phyloP scores from a whole-genome alignment of 2,797 vertebrate genomes.

The Alca torda region DNA sequence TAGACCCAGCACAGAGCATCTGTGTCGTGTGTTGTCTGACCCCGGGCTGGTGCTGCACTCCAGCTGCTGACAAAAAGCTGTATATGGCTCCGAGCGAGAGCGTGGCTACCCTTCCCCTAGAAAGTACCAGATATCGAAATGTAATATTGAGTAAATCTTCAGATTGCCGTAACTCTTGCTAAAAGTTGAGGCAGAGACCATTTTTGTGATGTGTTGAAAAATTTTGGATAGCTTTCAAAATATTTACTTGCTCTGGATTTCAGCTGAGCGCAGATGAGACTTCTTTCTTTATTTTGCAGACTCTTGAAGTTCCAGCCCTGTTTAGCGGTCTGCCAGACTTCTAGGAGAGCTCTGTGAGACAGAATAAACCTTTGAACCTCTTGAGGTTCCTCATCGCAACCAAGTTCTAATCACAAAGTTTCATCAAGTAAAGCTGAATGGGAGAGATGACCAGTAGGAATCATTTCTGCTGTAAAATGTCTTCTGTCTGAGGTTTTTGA shows the following conservation, averaged over 20 bases:
- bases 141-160: conserved; percentile 6
- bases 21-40: accelerated
- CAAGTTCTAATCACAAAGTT: not conserved
- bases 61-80: not conserved
- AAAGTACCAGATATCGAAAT: not conserved
- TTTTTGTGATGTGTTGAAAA: not conserved
- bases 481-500: not conserved
- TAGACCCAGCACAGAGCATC: not conserved
- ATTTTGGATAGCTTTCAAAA: not conserved
- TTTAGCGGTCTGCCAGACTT: not conserved
- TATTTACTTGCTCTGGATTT: not conserved
- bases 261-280: not conserved
- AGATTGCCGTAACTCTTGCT: conserved; percentile 18
- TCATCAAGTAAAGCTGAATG: not conserved
- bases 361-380: not conserved
- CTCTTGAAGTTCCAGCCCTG: not conserved
- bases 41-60: not conserved
- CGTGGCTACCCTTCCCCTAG: not conserved
- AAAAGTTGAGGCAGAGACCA: not conserved
- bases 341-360: not conserved
- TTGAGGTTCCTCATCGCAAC: not conserved
- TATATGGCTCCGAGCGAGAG: not conserved
- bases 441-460: not conserved
- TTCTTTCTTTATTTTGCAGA: not conserved
- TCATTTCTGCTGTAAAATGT: not conserved